Evolutionary conservation across 2,888 invertebrate species (phyloP), one percentile per base, ranked within the genome.

Genomic region (Platerodrilus igneus): DNA sequence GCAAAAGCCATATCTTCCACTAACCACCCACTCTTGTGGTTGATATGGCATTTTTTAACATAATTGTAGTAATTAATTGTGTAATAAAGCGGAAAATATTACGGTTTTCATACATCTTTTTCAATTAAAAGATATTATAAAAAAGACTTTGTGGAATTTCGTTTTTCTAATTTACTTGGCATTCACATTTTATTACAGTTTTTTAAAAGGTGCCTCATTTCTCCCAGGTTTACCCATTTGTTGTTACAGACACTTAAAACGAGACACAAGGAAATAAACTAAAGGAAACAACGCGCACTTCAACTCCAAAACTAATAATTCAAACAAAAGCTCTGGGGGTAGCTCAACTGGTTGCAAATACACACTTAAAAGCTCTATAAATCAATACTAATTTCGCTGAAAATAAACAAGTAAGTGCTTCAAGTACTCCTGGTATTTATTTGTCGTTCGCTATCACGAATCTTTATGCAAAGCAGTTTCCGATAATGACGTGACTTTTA

Each of bases 391-490:
- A 62, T 63, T 63, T 59, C 52, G 51, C 44, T 53, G 53, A 53
- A 57, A 60, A 53, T 53, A 56, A 57, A 58, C 46, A 49, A 50
- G 55, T n/a, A n/a, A n/a, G n/a, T n/a, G n/a, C n/a, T 54, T 37
- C 48, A 59, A 60, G 60, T 60, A 55, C 58, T 59, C 61, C 50
- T 51, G 45, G 50, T 51, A 55, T 57, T 56, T 55, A 55, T 53
- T 55, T 60, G 60, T 61, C 60, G 58, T 51, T 54, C 54, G 54
- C 56, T 60, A 61, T 60, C 63, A 59, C 48, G 56, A 58, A 67
- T 67, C 66, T 66, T 65, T 66, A 66, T 67, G 66, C 64, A 66
- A 67, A 66, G 60, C 66, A 64, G 65, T 64, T 65, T 66, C 65
- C 66, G 64, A 65, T 66, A 66, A 66, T 66, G 65, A 64, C 59